These are phyloP conservation scores for Tyrannus savana DNA, from an alignment of 2,113 vertebrate species.

Conservation along the genomic window DNA sequence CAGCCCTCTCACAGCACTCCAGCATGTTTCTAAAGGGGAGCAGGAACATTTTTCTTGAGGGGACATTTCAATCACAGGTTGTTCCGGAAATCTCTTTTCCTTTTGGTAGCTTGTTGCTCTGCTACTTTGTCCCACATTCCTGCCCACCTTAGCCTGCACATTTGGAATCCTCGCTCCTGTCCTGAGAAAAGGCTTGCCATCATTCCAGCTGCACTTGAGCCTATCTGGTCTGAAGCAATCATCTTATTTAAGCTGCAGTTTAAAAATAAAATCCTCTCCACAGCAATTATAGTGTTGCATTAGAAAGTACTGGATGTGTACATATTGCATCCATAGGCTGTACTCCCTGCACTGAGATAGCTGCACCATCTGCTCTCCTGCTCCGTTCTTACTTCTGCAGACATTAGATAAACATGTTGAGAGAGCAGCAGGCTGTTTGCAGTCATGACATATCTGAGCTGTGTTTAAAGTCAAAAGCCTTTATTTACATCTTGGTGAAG, in stretches of 20 bases:
- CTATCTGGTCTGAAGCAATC: constrained; percentile 39
- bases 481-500: constrained; percentile 66
- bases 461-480: constrained; percentile 64
- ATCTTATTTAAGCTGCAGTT: constrained; percentile 33
- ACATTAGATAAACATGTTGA: constrained; percentile 56
- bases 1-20: neutral
- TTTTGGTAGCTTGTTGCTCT: neutral
- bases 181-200: neutral
- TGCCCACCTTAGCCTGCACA: neutral
- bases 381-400: constrained; percentile 46
- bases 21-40: neutral
- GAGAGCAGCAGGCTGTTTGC: constrained; percentile 55
- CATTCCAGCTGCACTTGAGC: neutral
- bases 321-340: neutral
- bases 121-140: neutral
- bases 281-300: constrained; percentile 16
- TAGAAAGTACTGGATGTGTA: constrained; percentile 8
- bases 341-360: neutral
- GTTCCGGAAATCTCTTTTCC: neutral
- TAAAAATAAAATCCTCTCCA: constrained; percentile 18
- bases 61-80: neutral
- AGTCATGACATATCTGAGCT: constrained; percentile 49
- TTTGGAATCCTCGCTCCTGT: neutral
- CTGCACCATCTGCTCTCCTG: constrained; percentile 57
- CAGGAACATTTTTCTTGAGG: neutral